Evolutionary conservation across 2,888 invertebrate species (phyloP), one percentile per base, ranked within the genome.

Genomic region (Aromia moschata): DNA sequence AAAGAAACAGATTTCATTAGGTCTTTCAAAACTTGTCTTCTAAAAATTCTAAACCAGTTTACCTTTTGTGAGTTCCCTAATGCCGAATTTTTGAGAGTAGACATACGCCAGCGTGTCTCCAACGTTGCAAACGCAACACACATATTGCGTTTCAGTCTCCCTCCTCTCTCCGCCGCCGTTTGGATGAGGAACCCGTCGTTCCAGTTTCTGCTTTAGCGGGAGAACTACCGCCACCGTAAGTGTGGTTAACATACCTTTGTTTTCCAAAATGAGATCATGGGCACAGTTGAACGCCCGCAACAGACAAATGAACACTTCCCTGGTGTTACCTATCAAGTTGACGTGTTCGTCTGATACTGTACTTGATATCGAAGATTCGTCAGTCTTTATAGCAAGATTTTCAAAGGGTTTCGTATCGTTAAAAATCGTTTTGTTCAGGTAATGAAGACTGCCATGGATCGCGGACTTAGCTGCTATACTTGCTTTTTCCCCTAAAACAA

Each of bases 71-170:
- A 94, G 85, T 81, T 95, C 94, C 46, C 94, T 82, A 5, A 95
- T 90, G n/a, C 94, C 94, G 76, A 83, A 79, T 69, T 83, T 85
- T 73, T 87, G 87, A 7, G 88, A 86, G 81, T 92, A 93, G 56
- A 95, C 90, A 76, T 93, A 95, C n/a, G 92, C 93, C 65, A 94
- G 83, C 41, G 92, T 92, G 77, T 95, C 94, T 0, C 94, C 94
- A 14, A 95, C 93, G 79, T 94, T 95, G 76, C 94, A 93, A 45
- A 90, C 89, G 77, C 94, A 94, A 33, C 92, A 91, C 43, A 91
- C 84, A 75, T 88, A 89, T 70, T 84, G 84, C 47, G 80, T 81
- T 49, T 77, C 68, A 12, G 60, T 60, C 14, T 66, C 67, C 41
- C 49, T 46, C 52, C 51, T 46, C 38, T 61, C 60, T n/a, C 58